Conservation (phyloP, 2,113 vertebrate species). For the Rhynchopsitta pachyrhyncha region DNA sequence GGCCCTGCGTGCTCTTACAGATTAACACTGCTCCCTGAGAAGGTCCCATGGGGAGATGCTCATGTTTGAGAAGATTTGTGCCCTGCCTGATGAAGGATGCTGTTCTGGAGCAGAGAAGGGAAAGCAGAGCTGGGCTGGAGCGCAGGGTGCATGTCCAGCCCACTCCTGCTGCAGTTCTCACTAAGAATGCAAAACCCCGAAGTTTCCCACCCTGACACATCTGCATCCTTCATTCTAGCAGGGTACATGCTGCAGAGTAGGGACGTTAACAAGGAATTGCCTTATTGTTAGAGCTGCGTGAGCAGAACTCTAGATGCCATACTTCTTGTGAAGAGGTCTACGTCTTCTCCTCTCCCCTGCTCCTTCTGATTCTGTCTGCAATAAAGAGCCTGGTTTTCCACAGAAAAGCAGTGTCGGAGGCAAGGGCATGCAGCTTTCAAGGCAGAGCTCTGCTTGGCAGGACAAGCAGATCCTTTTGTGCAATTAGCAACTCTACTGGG, state of each 20-base stretch:
- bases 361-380: background rate
- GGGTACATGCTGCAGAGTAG: fast-evolving
- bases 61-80: background rate
- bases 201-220: background rate
- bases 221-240: background rate
- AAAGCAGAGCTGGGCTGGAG: background rate
- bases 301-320: background rate
- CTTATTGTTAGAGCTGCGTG: fast-evolving
- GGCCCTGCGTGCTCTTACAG: background rate
- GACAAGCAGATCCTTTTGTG: background rate
- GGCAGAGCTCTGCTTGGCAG: background rate
- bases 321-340: background rate
- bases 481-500: background rate
- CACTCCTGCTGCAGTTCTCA: background rate
- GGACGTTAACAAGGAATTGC: background rate
- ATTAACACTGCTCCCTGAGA: background rate
- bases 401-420: fast-evolving
- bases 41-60: background rate
- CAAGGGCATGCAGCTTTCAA: background rate
- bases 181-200: background rate
- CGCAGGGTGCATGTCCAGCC: fast-evolving
- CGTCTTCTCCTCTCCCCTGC: background rate
- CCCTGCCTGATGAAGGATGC: background rate
- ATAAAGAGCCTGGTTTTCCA: background rate
- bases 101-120: background rate